These are phyloP conservation scores for Scaptomyza graminum DNA, from an alignment of 1,140 invertebrate species.

Conservation along the genomic window DNA sequence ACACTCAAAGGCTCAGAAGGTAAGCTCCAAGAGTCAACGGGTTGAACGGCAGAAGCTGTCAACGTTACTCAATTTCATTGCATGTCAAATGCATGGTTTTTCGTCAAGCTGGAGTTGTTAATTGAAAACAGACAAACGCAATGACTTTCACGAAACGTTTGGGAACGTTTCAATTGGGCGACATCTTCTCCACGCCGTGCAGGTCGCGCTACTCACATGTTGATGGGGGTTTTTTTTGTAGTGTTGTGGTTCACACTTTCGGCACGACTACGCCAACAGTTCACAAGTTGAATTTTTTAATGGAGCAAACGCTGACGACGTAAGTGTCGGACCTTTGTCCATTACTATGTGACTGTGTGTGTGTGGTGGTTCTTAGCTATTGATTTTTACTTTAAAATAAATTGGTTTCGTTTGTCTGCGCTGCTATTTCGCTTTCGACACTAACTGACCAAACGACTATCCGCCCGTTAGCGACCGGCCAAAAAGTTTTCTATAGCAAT, in stretches of 20 bases:
- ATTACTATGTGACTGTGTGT: neutral
- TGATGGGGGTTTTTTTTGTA: conserved; percentile 17
- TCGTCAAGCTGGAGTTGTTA: conserved; percentile 32
- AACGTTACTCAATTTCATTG: conserved; percentile 58
- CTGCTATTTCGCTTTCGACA: conserved; percentile 44
- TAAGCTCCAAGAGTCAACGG: too few relatives aligned
- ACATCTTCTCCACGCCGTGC: neutral
- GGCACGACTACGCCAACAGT: conserved; percentile 2
- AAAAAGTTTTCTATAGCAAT: conserved; percentile 72
- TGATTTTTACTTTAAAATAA: conserved; percentile 81
- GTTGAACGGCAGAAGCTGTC: neutral
- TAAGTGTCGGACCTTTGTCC: neutral
- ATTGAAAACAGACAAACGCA: conserved; percentile 4
- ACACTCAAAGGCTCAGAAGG: conserved; percentile 2
- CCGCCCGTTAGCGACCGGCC: conserved; percentile 21
- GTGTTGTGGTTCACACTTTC: conserved; percentile 28
- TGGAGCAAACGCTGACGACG: conserved; percentile 9
- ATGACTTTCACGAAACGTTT: neutral
- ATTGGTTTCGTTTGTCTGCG: conserved; percentile 79
- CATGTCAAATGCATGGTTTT: conserved; percentile 80
- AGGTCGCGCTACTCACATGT: conserved; percentile 5
- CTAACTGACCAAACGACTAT: neutral
- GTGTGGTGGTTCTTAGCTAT: conserved; percentile 51
- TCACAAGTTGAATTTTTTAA: conserved; percentile 27
- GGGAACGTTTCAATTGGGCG: conserved; percentile 6